These are phyloP conservation scores for Buphagus erythrorhynchus DNA, from an alignment of 2,797 vertebrate species.

Conservation along the genomic window DNA sequence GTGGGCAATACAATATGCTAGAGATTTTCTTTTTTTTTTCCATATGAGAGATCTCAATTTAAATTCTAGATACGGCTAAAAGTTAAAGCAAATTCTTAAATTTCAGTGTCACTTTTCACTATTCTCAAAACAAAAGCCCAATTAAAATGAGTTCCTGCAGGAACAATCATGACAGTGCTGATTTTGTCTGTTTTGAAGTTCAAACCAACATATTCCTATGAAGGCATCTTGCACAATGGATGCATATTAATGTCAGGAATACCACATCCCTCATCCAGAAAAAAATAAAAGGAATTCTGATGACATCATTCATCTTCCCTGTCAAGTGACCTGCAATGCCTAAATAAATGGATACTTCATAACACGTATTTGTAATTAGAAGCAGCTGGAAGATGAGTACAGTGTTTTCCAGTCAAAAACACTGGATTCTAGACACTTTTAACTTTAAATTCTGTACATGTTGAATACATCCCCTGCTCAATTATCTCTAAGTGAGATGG, in stretches of 20 bases:
- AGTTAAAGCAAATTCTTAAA: background rate
- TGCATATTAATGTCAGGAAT: background rate
- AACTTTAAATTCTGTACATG: background rate
- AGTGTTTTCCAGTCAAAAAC: background rate
- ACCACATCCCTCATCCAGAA: background rate
- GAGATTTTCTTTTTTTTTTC: background rate
- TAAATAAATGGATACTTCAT: slow-evolving; percentile 1
- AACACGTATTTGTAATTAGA: background rate
- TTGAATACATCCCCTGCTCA: background rate
- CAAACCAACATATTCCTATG: background rate
- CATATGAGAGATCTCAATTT: background rate
- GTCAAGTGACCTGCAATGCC: background rate
- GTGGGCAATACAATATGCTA: background rate
- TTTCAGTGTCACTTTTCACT: background rate
- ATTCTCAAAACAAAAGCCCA: background rate
- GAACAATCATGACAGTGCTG: background rate
- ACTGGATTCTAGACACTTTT: background rate
- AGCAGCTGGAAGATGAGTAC: background rate
- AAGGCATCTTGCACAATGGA: background rate
- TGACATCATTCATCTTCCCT: background rate
- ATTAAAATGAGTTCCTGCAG: background rate
- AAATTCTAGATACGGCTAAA: background rate
- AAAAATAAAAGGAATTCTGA: background rate
- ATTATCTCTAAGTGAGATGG: background rate
- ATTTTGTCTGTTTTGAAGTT: background rate